Percentiles rank a stretch among this genome's conserved stretches.
These are phyloP conservation scores for Mesodorylaimus sp. DNA, from an alignment of 2,888 invertebrate genomes.

Conservation along the genomic window DNA sequence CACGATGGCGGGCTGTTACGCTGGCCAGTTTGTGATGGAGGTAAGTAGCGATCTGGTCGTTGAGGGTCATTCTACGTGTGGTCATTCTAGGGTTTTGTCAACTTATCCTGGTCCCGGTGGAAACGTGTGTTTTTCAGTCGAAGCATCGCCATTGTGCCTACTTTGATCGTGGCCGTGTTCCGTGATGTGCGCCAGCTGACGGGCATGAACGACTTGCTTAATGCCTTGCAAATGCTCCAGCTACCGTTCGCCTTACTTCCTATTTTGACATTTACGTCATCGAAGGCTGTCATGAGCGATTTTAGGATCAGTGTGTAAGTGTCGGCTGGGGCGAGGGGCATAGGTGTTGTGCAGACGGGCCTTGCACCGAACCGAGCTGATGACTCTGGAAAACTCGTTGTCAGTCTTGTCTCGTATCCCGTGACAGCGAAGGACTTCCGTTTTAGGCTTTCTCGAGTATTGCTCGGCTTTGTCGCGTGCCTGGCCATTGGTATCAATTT, in stretches of 20 bases:
- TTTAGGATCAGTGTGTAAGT: conserved; percentile 56
- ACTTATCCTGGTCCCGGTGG: conserved; percentile 67
- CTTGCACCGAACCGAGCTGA: too few relatives aligned
- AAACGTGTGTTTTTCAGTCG: conserved; percentile 64
- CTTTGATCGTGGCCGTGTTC: conserved; percentile 33
- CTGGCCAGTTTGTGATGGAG: conserved; percentile 42
- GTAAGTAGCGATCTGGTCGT: too few relatives aligned
- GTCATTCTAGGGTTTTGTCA: conserved; percentile 49
- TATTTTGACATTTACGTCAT: conserved; percentile 64
- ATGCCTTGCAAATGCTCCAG: conserved; percentile 67
- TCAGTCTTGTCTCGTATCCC: too few relatives aligned
- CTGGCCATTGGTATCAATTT: too few relatives aligned
- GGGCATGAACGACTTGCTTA: conserved; percentile 61
- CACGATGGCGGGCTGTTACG: conserved; percentile 41
- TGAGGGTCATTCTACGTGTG: too few relatives aligned
- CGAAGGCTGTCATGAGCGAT: conserved; percentile 57
- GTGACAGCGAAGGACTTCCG: too few relatives aligned
- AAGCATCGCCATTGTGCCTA: conserved; percentile 55
- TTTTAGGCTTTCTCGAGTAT: too few relatives aligned
- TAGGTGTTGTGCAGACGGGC: too few relatives aligned
- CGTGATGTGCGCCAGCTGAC: conserved; percentile 23
- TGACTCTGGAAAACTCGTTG: too few relatives aligned
- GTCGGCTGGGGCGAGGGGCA: too few relatives aligned
- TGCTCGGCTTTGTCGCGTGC: too few relatives aligned
- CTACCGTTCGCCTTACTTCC: conserved; percentile 70